phyloP scores from a whole-genome alignment of 1,140 invertebrate species.

The Aethina tumida region DNA sequence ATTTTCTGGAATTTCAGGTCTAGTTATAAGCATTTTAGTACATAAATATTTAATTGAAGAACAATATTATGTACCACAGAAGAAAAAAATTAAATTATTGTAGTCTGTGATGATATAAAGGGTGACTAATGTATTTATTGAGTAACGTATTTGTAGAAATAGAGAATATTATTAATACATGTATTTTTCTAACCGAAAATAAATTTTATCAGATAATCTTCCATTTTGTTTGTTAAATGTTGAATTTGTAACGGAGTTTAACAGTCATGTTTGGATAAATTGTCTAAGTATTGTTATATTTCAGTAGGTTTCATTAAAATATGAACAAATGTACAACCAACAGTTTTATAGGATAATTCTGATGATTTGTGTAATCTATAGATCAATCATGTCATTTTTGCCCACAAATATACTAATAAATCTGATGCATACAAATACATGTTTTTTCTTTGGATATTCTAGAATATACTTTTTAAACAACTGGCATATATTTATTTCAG shows the following conservation, averaged over 20 bases:
- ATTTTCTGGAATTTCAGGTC: too few species aligned
- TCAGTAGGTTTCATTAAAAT: conserved; percentile 22
- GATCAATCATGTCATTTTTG: conserved; percentile 16
- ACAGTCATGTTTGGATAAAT: conserved; percentile 24
- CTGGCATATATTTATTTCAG: too few species aligned
- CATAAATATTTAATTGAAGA: too few species aligned
- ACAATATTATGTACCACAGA: conserved; percentile 12
- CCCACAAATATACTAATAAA: conserved; percentile 21
- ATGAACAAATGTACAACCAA: conserved; percentile 21
- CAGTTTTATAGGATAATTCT: conserved; percentile 19
- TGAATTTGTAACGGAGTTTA: conserved; percentile 26
- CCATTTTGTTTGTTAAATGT: conserved; percentile 27
- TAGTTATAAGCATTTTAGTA: too few species aligned
- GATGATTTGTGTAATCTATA: conserved; percentile 20
- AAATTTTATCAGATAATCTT: conserved; percentile 26
- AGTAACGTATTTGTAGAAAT: conserved; percentile 29
- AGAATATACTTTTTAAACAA: too few species aligned
- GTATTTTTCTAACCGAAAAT: conserved; percentile 34
- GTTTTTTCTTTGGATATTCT: not conserved
- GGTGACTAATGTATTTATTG: conserved; percentile 36
- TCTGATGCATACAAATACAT: conserved; percentile 10
- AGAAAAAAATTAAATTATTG: conserved; percentile 30
- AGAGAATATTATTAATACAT: conserved; percentile 28
- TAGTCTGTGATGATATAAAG: conserved; percentile 36
- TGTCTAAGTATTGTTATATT: conserved; percentile 30